These are phyloP conservation scores for Mesorhabditis sp. DNA, from an alignment of 2,888 invertebrate species.

Conservation along the genomic window DNA sequence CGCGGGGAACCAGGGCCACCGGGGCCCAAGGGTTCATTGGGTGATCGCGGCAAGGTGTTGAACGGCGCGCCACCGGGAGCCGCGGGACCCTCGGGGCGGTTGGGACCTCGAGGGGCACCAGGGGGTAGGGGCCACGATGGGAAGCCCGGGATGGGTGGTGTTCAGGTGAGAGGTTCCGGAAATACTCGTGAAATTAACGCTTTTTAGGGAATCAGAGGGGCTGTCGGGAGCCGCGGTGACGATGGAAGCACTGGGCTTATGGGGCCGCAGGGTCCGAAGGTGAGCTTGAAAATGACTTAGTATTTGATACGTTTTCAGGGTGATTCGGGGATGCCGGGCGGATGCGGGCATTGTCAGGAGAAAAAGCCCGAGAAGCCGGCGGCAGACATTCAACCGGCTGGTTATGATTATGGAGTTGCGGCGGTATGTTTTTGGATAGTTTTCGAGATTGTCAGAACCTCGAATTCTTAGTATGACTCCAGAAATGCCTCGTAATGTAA, in stretches of 20 bases:
- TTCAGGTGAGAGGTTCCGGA: slow-evolving; percentile 34
- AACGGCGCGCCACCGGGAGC: slow-evolving; percentile 50
- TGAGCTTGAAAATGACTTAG: neutral
- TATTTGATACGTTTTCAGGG: neutral
- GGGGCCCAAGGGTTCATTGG: slow-evolving; percentile 39
- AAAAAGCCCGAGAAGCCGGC: neutral
- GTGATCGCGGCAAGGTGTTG: slow-evolving; percentile 36
- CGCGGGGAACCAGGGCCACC: slow-evolving; percentile 44
- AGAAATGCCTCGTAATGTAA: no score
- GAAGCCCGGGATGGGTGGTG: slow-evolving; percentile 38
- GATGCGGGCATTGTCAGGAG: slow-evolving; percentile 5
- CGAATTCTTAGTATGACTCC: no score
- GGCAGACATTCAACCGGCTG: neutral
- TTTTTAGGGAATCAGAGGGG: slow-evolving; percentile 43
- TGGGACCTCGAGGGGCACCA: slow-evolving; percentile 42
- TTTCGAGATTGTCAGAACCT: no score
- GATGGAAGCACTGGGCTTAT: slow-evolving; percentile 48
- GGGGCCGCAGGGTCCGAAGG: slow-evolving; percentile 47
- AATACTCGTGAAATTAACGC: slow-evolving; percentile 39
- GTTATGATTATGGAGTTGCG: no score
- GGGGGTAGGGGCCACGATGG: slow-evolving; percentile 45
- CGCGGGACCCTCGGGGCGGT: slow-evolving; percentile 41
- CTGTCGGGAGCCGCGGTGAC: slow-evolving; percentile 41
- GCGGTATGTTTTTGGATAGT: no score
- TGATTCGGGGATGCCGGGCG: neutral